These are phyloP conservation scores for Drosophila serrata DNA, from an alignment of 1,140 invertebrate genomes.

Conservation along the genomic window DNA sequence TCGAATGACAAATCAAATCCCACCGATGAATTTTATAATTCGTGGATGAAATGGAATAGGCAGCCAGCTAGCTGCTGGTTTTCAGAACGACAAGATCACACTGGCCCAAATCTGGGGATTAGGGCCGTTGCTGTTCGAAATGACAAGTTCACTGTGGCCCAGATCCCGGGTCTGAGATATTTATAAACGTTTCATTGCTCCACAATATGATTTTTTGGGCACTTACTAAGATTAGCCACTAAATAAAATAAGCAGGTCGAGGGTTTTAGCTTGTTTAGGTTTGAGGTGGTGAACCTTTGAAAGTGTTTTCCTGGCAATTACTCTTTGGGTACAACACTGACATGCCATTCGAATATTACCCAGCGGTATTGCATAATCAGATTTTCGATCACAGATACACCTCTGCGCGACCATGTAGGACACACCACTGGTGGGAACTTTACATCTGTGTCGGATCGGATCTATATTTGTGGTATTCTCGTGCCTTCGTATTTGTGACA, in stretches of 20 bases:
- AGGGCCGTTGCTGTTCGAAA: background rate
- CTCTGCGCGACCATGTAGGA: slow-evolving; percentile 28
- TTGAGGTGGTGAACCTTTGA: slow-evolving; percentile 1
- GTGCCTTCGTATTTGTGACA: slow-evolving; percentile 58
- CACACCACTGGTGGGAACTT: slow-evolving; percentile 38
- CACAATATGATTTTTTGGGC: slow-evolving; percentile 1
- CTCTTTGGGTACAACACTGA: slow-evolving; percentile 8
- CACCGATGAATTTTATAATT: slow-evolving; percentile 31
- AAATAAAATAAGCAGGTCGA: slow-evolving; percentile 7
- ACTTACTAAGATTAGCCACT: slow-evolving; percentile 21
- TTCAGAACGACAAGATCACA: slow-evolving; percentile 13
- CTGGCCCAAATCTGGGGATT: slow-evolving; percentile 6
- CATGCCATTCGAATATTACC: slow-evolving; percentile 29
- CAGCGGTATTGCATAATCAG: slow-evolving; percentile 51
- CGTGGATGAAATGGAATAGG: background rate
- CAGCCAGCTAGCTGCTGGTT: slow-evolving; percentile 2
- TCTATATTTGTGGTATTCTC: slow-evolving; percentile 26
- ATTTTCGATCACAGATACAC: slow-evolving; percentile 56
- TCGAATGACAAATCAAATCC: slow-evolving; percentile 30
- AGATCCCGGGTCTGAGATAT: slow-evolving; percentile 16
- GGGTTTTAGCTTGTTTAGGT: background rate
- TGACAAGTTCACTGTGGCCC: slow-evolving; percentile 20
- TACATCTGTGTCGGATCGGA: slow-evolving; percentile 45
- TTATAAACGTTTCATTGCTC: slow-evolving; percentile 5
- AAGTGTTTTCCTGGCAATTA: slow-evolving; percentile 12